Conservation (phyloP, 2,888 invertebrate species). For the Drosophila anomelani region DNA sequence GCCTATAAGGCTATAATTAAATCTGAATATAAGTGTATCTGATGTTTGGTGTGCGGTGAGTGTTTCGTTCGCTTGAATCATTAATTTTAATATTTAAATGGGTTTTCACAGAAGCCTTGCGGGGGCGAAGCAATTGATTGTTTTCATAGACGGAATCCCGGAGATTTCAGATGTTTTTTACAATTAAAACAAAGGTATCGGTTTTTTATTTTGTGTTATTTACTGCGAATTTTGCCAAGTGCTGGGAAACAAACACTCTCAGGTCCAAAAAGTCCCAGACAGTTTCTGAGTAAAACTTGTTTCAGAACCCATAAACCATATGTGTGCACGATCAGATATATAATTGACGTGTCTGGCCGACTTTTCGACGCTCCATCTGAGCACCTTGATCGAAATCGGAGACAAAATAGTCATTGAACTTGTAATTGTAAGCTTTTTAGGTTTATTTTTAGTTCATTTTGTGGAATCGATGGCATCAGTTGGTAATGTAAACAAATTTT, state of each 20-base stretch:
- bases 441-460: constrained; percentile 14
- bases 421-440: constrained; percentile 11
- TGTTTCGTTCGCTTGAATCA: constrained; percentile 10
- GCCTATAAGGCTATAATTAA: constrained; percentile 40
- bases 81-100: not conserved
- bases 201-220: not conserved
- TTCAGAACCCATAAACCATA: constrained; percentile 18
- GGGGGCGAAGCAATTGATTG: not conserved
- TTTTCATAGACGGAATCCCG: not conserved
- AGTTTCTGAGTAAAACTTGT: constrained; percentile 20
- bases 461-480: constrained; percentile 2
- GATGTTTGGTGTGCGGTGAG: constrained; percentile 7
- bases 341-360: constrained; percentile 27
- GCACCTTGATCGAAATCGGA: constrained; percentile 36
- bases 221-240: constrained; percentile 7
- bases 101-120: constrained; percentile 5
- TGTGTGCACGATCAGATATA: constrained; percentile 25
- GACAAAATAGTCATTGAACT: constrained; percentile 36
- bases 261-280: not conserved
- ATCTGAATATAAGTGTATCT: constrained; percentile 21
- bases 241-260: constrained; percentile 8
- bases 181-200: not conserved
- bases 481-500: not conserved
- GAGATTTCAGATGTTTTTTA: not conserved
- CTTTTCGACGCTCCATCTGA: constrained; percentile 18